Evolutionary conservation across 2,113 vertebrate species (phyloP).

Genomic region (Pardalotus punctatus): DNA sequence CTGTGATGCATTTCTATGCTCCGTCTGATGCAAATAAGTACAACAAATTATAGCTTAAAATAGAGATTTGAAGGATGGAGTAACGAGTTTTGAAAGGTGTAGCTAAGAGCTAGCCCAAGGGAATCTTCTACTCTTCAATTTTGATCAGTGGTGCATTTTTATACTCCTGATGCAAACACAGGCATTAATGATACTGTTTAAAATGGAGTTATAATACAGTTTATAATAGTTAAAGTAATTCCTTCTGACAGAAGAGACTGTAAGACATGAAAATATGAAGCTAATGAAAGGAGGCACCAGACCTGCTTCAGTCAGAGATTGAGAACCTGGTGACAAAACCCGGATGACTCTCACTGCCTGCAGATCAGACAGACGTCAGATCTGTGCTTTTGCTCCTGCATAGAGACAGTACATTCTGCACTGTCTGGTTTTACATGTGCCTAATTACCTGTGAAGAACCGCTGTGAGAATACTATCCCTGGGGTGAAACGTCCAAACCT

Average conservation of each 20-base stretch:
- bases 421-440: not conserved
- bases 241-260: not conserved
- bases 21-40: not conserved
- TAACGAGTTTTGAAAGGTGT: not conserved
- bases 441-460: not conserved
- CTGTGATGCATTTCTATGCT: not conserved
- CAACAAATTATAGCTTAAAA: not conserved
- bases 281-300: not conserved
- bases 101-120: not conserved
- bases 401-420: not conserved
- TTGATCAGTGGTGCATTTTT: not conserved
- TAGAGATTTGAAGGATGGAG: not conserved
- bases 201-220: not conserved
- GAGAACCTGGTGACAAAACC: not conserved
- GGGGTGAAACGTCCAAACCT: not conserved
- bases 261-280: not conserved
- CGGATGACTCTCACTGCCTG: not conserved
- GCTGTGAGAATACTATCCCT: not conserved
- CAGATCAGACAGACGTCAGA: not conserved
- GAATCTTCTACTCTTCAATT: not conserved
- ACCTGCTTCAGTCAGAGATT: not conserved
- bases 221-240: not conserved
- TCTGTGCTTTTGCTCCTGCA: rapidly evolving
- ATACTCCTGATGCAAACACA: not conserved
- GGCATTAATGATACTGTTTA: not conserved